A percentile compares a stretch with the other conserved stretches of the same genome.
Conservation (phyloP, 2,888 invertebrate species). For the Leptura quadrifasciata region DNA sequence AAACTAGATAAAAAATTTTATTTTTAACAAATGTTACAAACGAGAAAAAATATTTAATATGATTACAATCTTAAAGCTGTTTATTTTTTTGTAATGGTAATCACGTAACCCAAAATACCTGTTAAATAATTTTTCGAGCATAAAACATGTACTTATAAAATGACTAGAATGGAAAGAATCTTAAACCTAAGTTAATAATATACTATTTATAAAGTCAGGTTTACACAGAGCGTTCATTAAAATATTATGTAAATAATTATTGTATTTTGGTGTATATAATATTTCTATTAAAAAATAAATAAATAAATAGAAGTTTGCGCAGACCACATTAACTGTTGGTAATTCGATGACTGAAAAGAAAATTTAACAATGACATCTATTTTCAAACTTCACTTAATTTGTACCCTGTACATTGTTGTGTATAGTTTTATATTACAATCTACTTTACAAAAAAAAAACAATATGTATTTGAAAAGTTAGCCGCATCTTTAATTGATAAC, state of each 20-base stretch:
- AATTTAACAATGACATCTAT: not conserved
- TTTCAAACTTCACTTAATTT: constrained; percentile 10
- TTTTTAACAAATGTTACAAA: constrained; percentile 33
- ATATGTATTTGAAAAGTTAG: constrained; percentile 7
- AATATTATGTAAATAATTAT: constrained; percentile 18
- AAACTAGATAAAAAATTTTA: constrained; percentile 33
- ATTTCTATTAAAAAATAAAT: constrained; percentile 12
- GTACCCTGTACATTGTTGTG: constrained; percentile 36
- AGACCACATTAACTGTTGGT: not conserved
- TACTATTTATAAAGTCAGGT: constrained; percentile 25
- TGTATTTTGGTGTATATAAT: constrained; percentile 26
- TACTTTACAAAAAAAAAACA: constrained; percentile 1
- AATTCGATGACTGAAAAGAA: not conserved
- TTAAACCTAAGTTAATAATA: constrained; percentile 35
- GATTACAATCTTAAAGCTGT: constrained; percentile 36
- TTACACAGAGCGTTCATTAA: constrained; percentile 13
- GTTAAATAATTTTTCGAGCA: not conserved
- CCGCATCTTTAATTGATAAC: not conserved
- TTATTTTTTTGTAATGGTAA: constrained; percentile 12
- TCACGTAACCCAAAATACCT: constrained; percentile 23
- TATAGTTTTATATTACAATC: constrained; percentile 16
- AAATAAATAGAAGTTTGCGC: too few relatives aligned
- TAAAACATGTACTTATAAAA: constrained; percentile 6
- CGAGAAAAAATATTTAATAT: constrained; percentile 13
- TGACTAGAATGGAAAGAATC: constrained; percentile 39